Evolutionary conservation across 2,113 vertebrate genomes (phyloP), one percentile per base, ranked within the genome.

Genomic region (Orthonyx spaldingii): DNA sequence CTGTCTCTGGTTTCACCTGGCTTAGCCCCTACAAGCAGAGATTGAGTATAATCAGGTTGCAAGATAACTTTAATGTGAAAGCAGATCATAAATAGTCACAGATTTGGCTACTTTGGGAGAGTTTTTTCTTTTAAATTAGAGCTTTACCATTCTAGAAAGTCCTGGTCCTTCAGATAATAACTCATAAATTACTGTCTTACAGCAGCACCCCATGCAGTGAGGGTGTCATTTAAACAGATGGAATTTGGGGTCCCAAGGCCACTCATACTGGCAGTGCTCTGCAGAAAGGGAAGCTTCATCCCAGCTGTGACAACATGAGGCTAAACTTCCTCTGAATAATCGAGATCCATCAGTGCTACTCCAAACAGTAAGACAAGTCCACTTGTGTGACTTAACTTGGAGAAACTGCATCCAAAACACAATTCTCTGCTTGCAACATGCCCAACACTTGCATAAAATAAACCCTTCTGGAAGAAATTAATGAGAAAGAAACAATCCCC

Each of bases 1-100:
- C 96, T 97, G 59, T 98, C 98, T 95, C 96, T 96, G 77, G 92
- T 96, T 75, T 96, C 97, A 66, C 96, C 97, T 18, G 98, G 81
- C 78, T 97, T 97, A 93, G 96, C 77, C 78, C 97, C 98, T 98
- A 76, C 23, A 91, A 95, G 44, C 44, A 90, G 63, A 94, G 64
- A 87, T 47, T 57, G 7, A 83, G 53, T 59, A 60, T 78, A 53
- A 86, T 81, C 65, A 93, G 56, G 23, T 6, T 82, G 52, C 35
- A 87, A 57, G 37, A 81, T 28, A 63, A 84, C 71, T 14, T 68
- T 39, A 41, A 52, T 24, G 53, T 53, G 60, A 90, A 96, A 86
- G 44, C 16, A 57, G 32, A 75, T 32, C 28, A 47, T 27, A 79
- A 57, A 35, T 1, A 74, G 23, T 5, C 52, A 68, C 19, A 22